A percentile compares a stretch with the other conserved stretches of the same genome.
Evolutionary conservation across 1,140 invertebrate species (phyloP).

Genomic region (Palaemon carinicauda): DNA sequence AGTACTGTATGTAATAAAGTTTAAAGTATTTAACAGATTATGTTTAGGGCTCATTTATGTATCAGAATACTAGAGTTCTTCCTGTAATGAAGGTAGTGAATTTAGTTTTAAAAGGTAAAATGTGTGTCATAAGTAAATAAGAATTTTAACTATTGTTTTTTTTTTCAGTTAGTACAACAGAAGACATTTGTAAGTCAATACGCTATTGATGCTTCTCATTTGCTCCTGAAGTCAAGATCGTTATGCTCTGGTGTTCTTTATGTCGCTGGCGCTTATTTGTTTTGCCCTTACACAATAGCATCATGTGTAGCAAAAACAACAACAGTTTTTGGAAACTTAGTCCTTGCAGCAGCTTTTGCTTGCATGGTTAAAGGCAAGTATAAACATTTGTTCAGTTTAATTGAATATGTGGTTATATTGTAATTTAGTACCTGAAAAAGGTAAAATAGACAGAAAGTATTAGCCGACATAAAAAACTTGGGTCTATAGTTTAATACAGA

Average conservation of each 20-base stretch:
- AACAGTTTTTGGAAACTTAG: slow-evolving; percentile 87
- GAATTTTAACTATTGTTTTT: not conserved
- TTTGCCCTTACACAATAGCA: slow-evolving; percentile 91
- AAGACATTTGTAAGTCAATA: slow-evolving; percentile 65
- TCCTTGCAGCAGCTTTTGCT: slow-evolving; percentile 76
- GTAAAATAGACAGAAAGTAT: no score
- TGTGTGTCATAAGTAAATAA: no score
- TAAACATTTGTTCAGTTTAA: not conserved
- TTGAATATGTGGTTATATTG: not conserved
- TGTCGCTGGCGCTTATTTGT: slow-evolving; percentile 83
- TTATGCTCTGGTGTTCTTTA: slow-evolving; percentile 71
- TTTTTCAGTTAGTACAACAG: slow-evolving; percentile 63
- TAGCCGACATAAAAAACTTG: no score
- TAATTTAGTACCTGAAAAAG: not conserved
- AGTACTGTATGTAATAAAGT: not conserved
- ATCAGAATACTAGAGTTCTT: not conserved
- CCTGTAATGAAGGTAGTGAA: no score
- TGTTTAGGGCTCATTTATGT: not conserved
- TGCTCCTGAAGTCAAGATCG: slow-evolving; percentile 71
- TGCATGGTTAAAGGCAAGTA: slow-evolving; percentile 74
- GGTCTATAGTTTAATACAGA: no score
- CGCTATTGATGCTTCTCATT: slow-evolving; percentile 68
- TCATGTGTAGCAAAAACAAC: slow-evolving; percentile 92
- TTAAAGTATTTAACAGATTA: not conserved
- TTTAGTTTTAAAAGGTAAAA: no score